These are phyloP conservation scores for Notiomystis cincta DNA, from an alignment of 2,113 vertebrate species.

Conservation along the genomic window DNA sequence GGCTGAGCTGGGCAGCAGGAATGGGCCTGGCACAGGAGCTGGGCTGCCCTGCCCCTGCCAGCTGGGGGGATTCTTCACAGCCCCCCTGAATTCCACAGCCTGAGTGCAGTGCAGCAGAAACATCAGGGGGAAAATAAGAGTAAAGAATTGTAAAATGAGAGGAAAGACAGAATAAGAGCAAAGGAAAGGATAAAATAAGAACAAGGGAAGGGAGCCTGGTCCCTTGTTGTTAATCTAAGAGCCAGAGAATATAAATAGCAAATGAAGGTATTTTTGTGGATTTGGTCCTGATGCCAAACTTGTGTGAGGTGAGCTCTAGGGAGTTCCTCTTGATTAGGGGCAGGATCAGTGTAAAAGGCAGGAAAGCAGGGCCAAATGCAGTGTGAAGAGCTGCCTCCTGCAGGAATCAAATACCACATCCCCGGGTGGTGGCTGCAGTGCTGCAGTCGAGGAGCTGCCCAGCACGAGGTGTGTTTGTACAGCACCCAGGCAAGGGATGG, in stretches of 20 bases:
- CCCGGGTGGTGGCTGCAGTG: not conserved
- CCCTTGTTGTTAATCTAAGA: not conserved
- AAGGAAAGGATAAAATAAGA: not conserved
- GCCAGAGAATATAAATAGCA: not conserved
- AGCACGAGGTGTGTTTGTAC: not conserved
- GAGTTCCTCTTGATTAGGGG: not conserved
- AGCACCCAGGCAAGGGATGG: not conserved
- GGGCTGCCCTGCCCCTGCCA: not conserved
- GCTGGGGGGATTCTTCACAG: not conserved
- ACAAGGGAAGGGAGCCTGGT: not conserved
- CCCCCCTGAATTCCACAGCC: not conserved
- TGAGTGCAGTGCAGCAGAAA: accelerated
- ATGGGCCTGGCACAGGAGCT: not conserved
- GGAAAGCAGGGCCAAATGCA: not conserved
- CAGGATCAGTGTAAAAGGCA: not conserved
- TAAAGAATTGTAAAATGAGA: not conserved
- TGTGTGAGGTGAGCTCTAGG: not conserved
- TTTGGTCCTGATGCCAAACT: not conserved
- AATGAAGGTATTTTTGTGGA: not conserved
- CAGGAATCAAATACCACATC: too few species aligned
- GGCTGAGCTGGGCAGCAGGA: not conserved
- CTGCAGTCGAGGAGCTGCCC: not conserved
- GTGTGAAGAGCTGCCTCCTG: not conserved
- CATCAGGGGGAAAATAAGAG: not conserved
- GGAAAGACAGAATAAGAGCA: not conserved